Percentiles rank a stretch among this genome's conserved stretches.
These are phyloP conservation scores for Zoroaster sp. DNA, from an alignment of 53 echinoderm and acorn worm genomes.

Conservation along the genomic window DNA sequence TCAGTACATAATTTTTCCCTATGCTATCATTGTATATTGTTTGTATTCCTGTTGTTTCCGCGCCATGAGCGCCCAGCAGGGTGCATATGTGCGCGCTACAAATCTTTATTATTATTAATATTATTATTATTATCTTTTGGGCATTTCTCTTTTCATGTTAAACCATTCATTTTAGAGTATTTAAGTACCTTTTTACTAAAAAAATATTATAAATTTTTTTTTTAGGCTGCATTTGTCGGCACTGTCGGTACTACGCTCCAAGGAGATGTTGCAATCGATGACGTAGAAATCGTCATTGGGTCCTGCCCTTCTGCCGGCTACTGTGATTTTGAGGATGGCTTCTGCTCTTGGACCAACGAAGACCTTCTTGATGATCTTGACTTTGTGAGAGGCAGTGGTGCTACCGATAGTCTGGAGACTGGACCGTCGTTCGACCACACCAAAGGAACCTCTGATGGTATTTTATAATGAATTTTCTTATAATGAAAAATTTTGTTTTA, in stretches of 20 bases:
- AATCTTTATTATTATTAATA: too few relatives aligned
- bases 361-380: conserved; percentile 65
- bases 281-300: conserved; percentile 69
- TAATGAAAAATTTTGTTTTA: too few relatives aligned
- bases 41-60: too few relatives aligned
- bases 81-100: too few relatives aligned
- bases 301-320: conserved; percentile 71
- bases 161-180: too few relatives aligned
- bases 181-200: neutral
- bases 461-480: neutral
- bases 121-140: too few relatives aligned
- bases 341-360: conserved; percentile 86
- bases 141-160: too few relatives aligned
- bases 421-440: conserved; percentile 91
- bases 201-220: neutral
- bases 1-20: too few relatives aligned
- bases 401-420: conserved; percentile 62
- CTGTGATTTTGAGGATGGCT: conserved; percentile 91
- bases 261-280: conserved; percentile 83
- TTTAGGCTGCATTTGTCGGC: conserved; percentile 72
- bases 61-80: too few relatives aligned
- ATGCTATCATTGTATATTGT: too few relatives aligned
- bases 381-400: conserved; percentile 69
- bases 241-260: conserved; percentile 55
- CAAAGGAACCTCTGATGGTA: conserved; percentile 73